Conservation (phyloP, 2,113 vertebrate species). For the western clawed frog (Xenopus tropicalis) region DNA sequence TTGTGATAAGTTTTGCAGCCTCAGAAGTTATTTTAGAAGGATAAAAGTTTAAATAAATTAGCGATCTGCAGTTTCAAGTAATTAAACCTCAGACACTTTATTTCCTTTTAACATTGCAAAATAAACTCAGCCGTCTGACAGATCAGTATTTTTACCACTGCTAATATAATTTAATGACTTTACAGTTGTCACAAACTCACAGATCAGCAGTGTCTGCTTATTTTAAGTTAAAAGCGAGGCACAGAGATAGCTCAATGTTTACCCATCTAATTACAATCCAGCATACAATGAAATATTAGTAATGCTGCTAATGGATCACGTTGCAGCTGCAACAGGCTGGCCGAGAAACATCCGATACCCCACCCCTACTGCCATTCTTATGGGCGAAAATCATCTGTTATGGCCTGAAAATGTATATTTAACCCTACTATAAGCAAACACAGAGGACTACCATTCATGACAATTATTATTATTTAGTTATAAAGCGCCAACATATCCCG, state of each 20-base stretch:
- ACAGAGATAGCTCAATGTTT: conserved; percentile 5
- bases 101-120: conserved; percentile 22
- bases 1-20: conserved; percentile 35
- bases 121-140: conserved; percentile 11
- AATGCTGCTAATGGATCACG: too few species aligned
- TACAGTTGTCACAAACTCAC: conserved; percentile 4
- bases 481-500: too few species aligned
- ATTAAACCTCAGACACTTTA: conserved; percentile 42
- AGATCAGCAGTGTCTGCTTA: not conserved
- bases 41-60: conserved; percentile 35
- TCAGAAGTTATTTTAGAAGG: conserved; percentile 38
- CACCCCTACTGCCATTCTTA: too few species aligned
- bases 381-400: too few species aligned
- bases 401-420: too few species aligned
- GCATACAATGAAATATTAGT: too few species aligned
- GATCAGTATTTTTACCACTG: not conserved
- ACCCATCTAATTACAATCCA: not conserved
- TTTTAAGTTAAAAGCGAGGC: not conserved
- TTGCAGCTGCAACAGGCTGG: too few species aligned
- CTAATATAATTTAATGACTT: conserved; percentile 29
- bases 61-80: conserved; percentile 23
- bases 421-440: too few species aligned
- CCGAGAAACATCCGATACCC: too few species aligned
- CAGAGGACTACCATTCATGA: too few species aligned
- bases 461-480: too few species aligned